Percentiles rank a stretch among this genome's conserved stretches.
phyloP scores from a whole-genome alignment of 2,888 invertebrate species.

The Dichetophora obliterata region DNA sequence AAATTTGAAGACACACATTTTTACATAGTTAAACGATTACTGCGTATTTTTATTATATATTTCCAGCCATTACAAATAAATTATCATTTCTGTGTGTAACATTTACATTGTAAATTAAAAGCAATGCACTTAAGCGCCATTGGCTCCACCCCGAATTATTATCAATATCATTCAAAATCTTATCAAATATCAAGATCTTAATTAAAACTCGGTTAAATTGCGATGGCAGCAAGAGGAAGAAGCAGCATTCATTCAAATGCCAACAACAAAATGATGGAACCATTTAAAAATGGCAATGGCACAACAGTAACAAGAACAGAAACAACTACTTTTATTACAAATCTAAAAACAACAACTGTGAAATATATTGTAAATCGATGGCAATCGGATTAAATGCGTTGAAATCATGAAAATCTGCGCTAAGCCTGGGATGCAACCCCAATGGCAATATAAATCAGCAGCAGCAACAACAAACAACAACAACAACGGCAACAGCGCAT shows the following conservation, averaged over 20 bases:
- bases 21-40: too few species aligned
- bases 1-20: too few species aligned
- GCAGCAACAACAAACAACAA: background rate
- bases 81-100: background rate
- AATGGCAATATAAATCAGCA: background rate
- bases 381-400: conserved; percentile 22
- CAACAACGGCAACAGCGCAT: background rate
- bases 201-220: conserved; percentile 18
- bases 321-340: background rate
- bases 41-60: background rate
- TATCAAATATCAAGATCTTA: conserved; percentile 21
- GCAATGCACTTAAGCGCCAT: background rate
- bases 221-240: background rate
- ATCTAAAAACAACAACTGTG: conserved; percentile 2
- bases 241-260: background rate
- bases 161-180: conserved; percentile 6
- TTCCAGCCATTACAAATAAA: background rate
- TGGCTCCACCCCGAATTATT: background rate
- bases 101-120: background rate
- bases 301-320: background rate
- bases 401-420: conserved; percentile 7
- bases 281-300: too few species aligned
- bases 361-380: conserved; percentile 24
- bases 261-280: background rate
- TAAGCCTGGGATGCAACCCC: background rate